Conservation (phyloP, 2,888 invertebrate genomes). For the Ellobium chinense region DNA sequence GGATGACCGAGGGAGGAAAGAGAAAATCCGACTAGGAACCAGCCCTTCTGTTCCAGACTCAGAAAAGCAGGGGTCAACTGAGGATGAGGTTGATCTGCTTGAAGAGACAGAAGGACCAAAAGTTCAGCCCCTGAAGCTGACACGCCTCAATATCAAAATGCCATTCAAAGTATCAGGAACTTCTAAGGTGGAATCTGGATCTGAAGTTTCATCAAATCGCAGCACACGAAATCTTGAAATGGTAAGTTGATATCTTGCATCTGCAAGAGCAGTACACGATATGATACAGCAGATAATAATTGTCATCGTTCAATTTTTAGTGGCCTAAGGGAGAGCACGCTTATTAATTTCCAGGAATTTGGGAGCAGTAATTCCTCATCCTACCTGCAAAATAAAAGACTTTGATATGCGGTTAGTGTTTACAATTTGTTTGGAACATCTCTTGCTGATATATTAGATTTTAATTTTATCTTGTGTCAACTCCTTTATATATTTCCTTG, state of each 20-base stretch:
- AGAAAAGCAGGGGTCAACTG: not conserved
- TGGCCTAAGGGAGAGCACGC: too few species aligned
- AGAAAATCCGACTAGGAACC: not conserved
- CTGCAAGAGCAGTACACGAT: not conserved
- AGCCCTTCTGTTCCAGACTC: not conserved
- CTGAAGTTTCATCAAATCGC: not conserved
- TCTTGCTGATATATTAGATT: too few species aligned
- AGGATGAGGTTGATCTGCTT: not conserved
- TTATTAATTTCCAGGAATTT: too few species aligned
- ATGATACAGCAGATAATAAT: too few species aligned
- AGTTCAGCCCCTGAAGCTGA: slow-evolving; percentile 42
- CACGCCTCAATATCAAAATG: slow-evolving; percentile 36
- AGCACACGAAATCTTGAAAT: not conserved
- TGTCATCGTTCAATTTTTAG: too few species aligned
- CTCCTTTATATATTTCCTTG: too few species aligned
- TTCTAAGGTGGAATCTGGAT: slow-evolving; percentile 5
- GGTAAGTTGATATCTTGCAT: not conserved
- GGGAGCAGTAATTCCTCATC: too few species aligned
- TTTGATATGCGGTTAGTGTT: too few species aligned
- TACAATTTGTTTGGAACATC: too few species aligned
- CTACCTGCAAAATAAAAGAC: too few species aligned
- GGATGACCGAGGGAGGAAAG: not conserved
- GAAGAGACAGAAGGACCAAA: slow-evolving; percentile 20
- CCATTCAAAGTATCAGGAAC: slow-evolving; percentile 34
- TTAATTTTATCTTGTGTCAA: too few species aligned